Conservation (phyloP, 2,888 invertebrate genomes). For the Lochmaea capreae region DNA sequence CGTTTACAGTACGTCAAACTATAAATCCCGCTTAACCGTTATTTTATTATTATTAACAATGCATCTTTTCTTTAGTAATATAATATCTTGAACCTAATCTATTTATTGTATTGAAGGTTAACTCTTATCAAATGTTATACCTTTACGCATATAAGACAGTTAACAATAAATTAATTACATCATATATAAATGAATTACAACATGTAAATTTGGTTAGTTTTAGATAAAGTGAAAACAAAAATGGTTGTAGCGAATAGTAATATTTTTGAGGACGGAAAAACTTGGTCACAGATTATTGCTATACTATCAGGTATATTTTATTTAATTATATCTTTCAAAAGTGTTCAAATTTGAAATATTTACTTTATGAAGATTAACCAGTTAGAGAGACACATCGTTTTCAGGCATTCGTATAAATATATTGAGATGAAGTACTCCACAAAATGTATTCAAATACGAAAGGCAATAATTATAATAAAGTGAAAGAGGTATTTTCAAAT, state of each 20-base stretch:
- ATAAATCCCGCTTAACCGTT: too few species aligned
- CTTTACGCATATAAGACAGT: neutral
- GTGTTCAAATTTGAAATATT: neutral
- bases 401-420: too few species aligned
- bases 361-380: neutral
- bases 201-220: neutral
- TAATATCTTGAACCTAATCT: neutral
- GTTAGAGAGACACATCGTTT: too few species aligned
- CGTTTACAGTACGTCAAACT: too few species aligned
- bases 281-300: slow-evolving; percentile 7
- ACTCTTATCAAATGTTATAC: neutral
- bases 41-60: too few species aligned
- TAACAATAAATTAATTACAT: neutral
- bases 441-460: too few species aligned
- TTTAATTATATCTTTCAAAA: neutral
- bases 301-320: neutral
- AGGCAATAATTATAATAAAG: too few species aligned
- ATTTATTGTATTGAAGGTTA: neutral
- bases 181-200: neutral
- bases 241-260: neutral
- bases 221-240: neutral
- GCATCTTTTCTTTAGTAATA: too few species aligned
- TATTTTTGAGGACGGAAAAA: neutral
- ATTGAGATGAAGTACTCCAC: too few species aligned
- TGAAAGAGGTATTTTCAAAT: too few species aligned